Base-by-base conservation (phyloP, 1,140 invertebrate genomes). In the Drosophila yakuba region DNA sequence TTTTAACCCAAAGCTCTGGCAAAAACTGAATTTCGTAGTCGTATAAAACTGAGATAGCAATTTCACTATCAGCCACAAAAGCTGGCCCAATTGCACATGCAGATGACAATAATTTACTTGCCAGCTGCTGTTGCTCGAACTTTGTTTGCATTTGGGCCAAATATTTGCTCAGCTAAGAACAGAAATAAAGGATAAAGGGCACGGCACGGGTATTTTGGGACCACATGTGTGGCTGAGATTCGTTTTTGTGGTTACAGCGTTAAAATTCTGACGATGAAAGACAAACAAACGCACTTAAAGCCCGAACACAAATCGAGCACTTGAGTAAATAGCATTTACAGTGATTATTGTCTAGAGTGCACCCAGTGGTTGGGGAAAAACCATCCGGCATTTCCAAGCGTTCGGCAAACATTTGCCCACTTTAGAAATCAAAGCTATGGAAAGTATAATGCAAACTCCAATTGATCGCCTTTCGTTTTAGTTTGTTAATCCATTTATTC, bases 131-230 rank as follows among this genome's bases (percentile, higher is more conserved):
- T 47, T 60, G 55, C 28, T 20, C 51, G 50, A 59, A 80, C 60
- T 66, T 52, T 80, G 78, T 81, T 80, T 80, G 73, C 78, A 54
- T 51, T 63, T 61, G 77, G 64, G 52, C 44, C 77, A 78, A 75
- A 80, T 80, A 75, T 80, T 80, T 80, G 77, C 39, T 56, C 66
- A 60, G 78, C 62, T 63, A 69, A 45, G 17, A 15, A 28, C 32
- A 4, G 17, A 5, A 17, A 10, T 15, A 20, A 50, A 23, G 44
- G 32, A 28, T 41, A 17, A 41, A 17, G 43, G 56, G 25, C 17
- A 14, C 17, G 8, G 11, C 11, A 17, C 10, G 32, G 32, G 56
- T 28, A 38, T 28, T 66, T 11, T 12, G 55, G 43, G 54, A 23
- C 36, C 23, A 43, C 56, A 45, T 43, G 61, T 43, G 61, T 35